These are phyloP conservation scores for Ephestia elutella DNA, from an alignment of 1,140 invertebrate species.

Conservation along the genomic window DNA sequence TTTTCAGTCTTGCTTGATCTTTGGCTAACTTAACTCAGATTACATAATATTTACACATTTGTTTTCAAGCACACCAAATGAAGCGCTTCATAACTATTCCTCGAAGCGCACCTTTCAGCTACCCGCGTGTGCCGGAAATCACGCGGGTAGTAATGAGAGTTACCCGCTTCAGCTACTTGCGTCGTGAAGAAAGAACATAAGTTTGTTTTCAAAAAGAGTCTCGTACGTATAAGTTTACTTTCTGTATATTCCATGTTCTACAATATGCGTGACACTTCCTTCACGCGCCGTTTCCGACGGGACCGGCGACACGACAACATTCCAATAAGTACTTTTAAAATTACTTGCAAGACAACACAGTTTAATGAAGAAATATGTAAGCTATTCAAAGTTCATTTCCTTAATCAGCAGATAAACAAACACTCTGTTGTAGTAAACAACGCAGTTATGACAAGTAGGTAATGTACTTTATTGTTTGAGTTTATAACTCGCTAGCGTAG, in stretches of 20 bases:
- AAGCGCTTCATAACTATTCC: too few species aligned
- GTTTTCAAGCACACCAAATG: too few species aligned
- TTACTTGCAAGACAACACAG: background rate
- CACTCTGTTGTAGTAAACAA: background rate
- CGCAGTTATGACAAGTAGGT: background rate
- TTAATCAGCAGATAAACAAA: slow-evolving; percentile 1
- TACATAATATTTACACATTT: too few species aligned
- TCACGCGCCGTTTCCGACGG: slow-evolving; percentile 1
- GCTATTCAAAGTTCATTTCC: background rate
- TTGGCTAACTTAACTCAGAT: too few species aligned
- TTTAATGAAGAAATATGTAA: background rate
- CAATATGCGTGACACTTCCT: background rate
- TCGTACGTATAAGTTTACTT: too few species aligned
- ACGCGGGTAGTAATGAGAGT: too few species aligned
- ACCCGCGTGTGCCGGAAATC: too few species aligned
- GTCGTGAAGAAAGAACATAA: too few species aligned
- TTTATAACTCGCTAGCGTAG: background rate
- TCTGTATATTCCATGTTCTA: background rate
- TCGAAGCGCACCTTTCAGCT: too few species aligned
- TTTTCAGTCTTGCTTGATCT: too few species aligned
- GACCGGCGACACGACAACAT: background rate
- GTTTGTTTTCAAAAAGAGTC: too few species aligned
- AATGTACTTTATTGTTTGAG: background rate
- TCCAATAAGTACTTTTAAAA: background rate
- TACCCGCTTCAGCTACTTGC: too few species aligned